Base-by-base conservation (phyloP, 2,888 invertebrate genomes). In the Parochlus steinenii region DNA sequence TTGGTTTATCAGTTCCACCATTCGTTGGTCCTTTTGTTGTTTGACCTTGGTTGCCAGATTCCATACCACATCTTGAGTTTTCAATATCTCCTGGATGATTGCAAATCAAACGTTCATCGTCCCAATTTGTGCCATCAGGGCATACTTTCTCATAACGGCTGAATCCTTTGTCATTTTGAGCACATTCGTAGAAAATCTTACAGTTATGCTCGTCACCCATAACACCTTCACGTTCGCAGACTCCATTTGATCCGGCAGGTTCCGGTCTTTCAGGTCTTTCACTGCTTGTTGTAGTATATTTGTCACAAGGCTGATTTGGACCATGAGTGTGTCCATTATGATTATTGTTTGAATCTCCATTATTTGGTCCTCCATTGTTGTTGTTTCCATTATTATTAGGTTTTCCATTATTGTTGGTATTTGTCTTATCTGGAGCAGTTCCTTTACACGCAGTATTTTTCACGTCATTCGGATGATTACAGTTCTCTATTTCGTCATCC, bases 81-180 rank as follows among this genome's bases (percentile, higher is more conserved):
- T 15, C 12, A 24, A 36, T 36, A 11, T 36, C 36, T 29, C 36
- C 50, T 15, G 56, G 55, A 43, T 58, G 53, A 33, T 56, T 57
- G 34, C 58, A 58, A 2, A 54, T 54, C 38, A 53, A 51, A 3
- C 52, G 31, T 8, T 52, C 48, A 34, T 63, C 58, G 46, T 72
- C 70, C 71, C 71, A 72, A 8, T 67, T 65, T 2, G 71, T 71
- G 14, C 74, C 76, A 31, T 71, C 65, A 1, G 67, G 73, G 46
- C 77, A 78, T 22, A 55, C 57, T 44, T 71, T 78, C 11, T 74
- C 67, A 45, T 70, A 71, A 51, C 66, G 67, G 3, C 58, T 64
- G 33, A 58, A 70, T 12, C 65, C 64, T 10, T 47, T 43, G 3
- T 61, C 58, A 33, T 58, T 54, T 30, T 58, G 53, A 2, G 60